phyloP scores from a whole-genome alignment of 2,797 vertebrate species.

The Paramormyrops hopkinsi region DNA sequence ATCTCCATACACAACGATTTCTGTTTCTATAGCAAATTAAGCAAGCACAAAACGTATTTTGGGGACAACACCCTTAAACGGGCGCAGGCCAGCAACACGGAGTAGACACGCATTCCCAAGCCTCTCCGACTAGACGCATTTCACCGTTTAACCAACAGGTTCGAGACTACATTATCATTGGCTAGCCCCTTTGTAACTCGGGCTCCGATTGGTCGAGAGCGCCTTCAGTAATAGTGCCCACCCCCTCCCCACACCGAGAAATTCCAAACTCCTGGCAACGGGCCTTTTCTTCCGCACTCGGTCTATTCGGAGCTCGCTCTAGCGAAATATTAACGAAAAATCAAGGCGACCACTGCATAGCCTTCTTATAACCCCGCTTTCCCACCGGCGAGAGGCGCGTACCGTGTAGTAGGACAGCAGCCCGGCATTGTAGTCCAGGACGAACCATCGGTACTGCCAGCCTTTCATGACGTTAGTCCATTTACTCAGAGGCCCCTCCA shows the following conservation, averaged over 20 bases:
- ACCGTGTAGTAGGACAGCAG: conserved; percentile 94
- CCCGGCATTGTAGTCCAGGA: conserved; percentile 92
- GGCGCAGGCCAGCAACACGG: neutral
- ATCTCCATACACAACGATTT: neutral
- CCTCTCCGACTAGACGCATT: neutral
- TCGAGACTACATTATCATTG: conserved; percentile 39
- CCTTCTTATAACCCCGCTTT: neutral
- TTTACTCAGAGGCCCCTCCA: conserved; percentile 97
- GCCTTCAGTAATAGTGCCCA: conserved; percentile 44
- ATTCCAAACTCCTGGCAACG: conserved; percentile 51
- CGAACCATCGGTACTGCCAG: conserved; percentile 98
- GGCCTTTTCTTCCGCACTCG: conserved; percentile 29
- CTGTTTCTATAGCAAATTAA: neutral
- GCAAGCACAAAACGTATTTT: conserved; percentile 23
- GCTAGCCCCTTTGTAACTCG: conserved; percentile 23
- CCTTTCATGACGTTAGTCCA: conserved; percentile 99
- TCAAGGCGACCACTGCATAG: neutral
- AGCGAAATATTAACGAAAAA: neutral
- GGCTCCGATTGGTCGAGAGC: conserved; percentile 45
- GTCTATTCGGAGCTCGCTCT: neutral
- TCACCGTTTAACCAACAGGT: neutral
- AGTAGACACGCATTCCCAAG: neutral
- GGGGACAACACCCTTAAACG: conserved; percentile 24
- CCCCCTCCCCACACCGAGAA: conserved; percentile 54
- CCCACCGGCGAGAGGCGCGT: conserved; percentile 40